Evolutionary conservation across 2,797 vertebrate genomes (phyloP), one percentile per base, ranked within the genome.

Genomic region (Eidolon dupreanum): DNA sequence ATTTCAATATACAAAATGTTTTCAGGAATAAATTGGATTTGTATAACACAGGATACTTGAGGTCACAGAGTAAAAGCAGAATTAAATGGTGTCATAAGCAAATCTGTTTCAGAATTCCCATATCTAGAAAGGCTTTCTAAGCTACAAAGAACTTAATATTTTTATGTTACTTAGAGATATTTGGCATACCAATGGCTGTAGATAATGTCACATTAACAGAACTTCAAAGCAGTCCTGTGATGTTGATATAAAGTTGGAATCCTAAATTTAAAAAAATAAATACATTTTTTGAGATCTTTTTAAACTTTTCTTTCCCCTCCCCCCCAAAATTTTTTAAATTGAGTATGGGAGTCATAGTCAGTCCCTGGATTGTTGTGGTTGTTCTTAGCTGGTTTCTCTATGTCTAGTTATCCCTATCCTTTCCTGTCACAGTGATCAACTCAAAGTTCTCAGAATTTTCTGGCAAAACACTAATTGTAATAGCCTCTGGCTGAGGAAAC

Each of bases 141-240:
- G 93, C 55, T 65, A 83, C 55, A 89, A 88, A 86, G 36, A 86
- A 71, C 55, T 70, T 90, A 79, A 93, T 88, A 49, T 89, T 96
- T 88, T 78, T 94, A 71, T 83, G 63, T 79, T 83, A 86, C 51
- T 92, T 90, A 82, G 66, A 93, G 51, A 78, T 82, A 81, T 63
- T 93, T 96, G 88, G 88, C 93, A 94, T 82, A 57, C 65, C 75
- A 63, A 70, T 70, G 24, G 90, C 59, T 87, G 57, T 74, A 84
- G 84, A 83, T 96, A 82, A 75, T 38, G 19, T 66, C 51, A 46
- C 73, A 28, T 73, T 73, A 79, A 71, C 41, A 78, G 66, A 92
- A 86, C 71, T 93, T 89, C 79, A 92, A 73, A 96, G 92, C 31
- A 83, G 15, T 28, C 41, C 11, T 88, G 51, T 70, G 70, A 68